phyloP scores from a whole-genome alignment of 2,797 vertebrate species.

The Muscicapa striata region DNA sequence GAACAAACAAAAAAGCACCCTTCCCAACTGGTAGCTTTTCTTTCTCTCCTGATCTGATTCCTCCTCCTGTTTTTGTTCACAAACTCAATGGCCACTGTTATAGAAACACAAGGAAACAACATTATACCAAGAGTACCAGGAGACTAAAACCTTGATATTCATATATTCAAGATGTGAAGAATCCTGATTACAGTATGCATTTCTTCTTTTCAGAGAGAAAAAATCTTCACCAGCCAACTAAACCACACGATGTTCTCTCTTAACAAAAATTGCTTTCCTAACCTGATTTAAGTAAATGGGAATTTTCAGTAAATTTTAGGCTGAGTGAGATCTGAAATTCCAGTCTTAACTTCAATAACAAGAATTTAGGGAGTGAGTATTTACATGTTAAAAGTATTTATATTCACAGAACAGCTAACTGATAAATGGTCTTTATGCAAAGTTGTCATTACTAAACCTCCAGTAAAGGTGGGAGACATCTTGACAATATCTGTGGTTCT shows the following conservation, averaged over 20 bases:
- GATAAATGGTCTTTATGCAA: not conserved
- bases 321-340: not conserved
- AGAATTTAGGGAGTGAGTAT: not conserved
- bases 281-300: not conserved
- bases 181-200: not conserved
- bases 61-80: not conserved
- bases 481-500: not conserved
- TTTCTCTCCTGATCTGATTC: not conserved
- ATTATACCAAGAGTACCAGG: no score
- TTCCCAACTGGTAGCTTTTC: not conserved
- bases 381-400: not conserved
- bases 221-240: not conserved
- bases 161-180: not conserved
- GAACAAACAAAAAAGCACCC: accelerated
- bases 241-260: accelerated
- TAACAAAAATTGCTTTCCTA: not conserved
- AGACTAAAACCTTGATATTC: not conserved
- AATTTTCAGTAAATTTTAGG: not conserved
- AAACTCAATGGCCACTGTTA: not conserved
- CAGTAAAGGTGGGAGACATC: not conserved
- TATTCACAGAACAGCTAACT: not conserved
- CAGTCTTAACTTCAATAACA: not conserved
- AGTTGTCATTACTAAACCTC: not conserved
- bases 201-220: not conserved
- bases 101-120: not conserved